Evolutionary conservation across 2,888 invertebrate genomes (phyloP).

Genomic region (Eupithecia inturbata): DNA sequence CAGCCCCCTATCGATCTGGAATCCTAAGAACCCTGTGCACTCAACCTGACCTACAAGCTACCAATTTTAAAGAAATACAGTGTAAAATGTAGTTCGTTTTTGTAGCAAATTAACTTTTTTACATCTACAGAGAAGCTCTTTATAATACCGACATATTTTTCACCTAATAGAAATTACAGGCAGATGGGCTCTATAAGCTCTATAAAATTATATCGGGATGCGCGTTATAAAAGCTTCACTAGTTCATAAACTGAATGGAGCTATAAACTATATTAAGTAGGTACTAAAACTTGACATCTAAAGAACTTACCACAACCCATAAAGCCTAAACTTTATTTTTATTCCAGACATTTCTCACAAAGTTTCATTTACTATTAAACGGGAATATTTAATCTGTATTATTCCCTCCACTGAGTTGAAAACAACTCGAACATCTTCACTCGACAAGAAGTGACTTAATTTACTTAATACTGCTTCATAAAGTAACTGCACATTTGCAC

Average conservation of each 20-base stretch:
- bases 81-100: background rate
- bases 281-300: background rate
- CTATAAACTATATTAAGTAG: too few relatives aligned
- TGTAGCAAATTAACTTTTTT: too few relatives aligned
- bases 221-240: too few relatives aligned
- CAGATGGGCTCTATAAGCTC: too few relatives aligned
- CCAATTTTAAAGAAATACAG: background rate
- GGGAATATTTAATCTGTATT: background rate
- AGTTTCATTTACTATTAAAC: background rate
- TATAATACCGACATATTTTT: too few relatives aligned
- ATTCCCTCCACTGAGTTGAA: constrained; percentile 11
- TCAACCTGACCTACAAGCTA: too few relatives aligned
- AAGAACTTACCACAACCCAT: background rate
- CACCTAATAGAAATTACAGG: too few relatives aligned
- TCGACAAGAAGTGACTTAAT: constrained; percentile 28
- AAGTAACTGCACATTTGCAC: constrained; percentile 37
- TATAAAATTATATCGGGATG: too few relatives aligned
- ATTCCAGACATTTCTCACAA: background rate
- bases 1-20: too few relatives aligned
- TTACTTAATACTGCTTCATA: constrained; percentile 33
- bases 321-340: background rate
- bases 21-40: too few relatives aligned
- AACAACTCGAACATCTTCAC: constrained; percentile 18
- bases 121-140: too few relatives aligned
- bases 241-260: too few relatives aligned